phyloP scores from a whole-genome alignment of 2,888 invertebrate species.

The Euzetes globulus region DNA sequence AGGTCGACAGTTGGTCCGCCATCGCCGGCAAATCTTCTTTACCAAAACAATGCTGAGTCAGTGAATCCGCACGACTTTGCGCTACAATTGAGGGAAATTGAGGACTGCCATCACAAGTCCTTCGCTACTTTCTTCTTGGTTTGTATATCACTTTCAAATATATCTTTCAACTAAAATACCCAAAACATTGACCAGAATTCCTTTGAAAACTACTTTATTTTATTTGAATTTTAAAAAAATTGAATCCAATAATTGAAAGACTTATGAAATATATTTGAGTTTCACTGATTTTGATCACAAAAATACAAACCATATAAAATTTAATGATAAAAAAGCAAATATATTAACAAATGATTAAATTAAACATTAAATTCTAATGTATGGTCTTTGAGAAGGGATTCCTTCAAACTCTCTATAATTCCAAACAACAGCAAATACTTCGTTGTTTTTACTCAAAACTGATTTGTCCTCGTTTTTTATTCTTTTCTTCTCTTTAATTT shows the following conservation, averaged over 20 bases:
- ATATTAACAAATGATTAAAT: too few relatives aligned
- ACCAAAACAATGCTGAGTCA: conserved; percentile 37
- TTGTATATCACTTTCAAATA: conserved; percentile 4
- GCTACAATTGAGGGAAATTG: conserved; percentile 40
- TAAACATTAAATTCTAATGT: background rate
- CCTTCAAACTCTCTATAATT: background rate
- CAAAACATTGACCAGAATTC: background rate
- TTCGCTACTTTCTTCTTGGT: conserved; percentile 41
- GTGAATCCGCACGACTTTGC: conserved; percentile 40
- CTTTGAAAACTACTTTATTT: too few relatives aligned
- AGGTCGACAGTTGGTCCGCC: background rate
- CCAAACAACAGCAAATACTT: background rate
- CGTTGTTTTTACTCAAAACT: too few relatives aligned
- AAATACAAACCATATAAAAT: too few relatives aligned
- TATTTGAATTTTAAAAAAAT: background rate
- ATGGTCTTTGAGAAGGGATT: background rate
- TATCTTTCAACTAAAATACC: too few relatives aligned
- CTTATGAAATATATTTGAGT: too few relatives aligned
- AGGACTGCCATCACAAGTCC: conserved; percentile 38
- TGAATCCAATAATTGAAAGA: too few relatives aligned
- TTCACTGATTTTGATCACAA: too few relatives aligned
- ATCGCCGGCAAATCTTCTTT: conserved; percentile 20
- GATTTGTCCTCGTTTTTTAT: too few relatives aligned
- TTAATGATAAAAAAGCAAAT: too few relatives aligned
- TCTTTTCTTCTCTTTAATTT: too few relatives aligned